A percentile compares a stretch with the other conserved stretches of the same genome.
phyloP scores from a whole-genome alignment of 2,888 invertebrate species.

The Helobdella robusta region DNA sequence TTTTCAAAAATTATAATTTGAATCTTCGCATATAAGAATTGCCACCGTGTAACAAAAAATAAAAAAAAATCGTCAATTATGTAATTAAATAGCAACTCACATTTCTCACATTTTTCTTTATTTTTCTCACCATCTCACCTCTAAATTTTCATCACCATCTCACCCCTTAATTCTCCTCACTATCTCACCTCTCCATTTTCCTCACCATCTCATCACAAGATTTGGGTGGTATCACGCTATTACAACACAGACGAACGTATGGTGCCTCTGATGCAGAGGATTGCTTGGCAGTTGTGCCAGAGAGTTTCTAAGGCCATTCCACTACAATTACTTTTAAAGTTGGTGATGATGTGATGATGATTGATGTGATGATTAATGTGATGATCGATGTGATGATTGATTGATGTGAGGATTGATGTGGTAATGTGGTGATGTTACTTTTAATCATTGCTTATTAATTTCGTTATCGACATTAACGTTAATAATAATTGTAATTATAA shows the following conservation, averaged over 20 bases:
- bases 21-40: no score
- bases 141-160: not conserved
- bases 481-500: no score
- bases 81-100: no score
- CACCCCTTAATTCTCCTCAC: not conserved
- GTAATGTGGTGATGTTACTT: not conserved
- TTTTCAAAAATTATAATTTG: no score
- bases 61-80: no score
- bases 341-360: slow-evolving; percentile 41
- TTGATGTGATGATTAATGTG: no score
- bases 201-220: not conserved
- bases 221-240: slow-evolving; percentile 78
- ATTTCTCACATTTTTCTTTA: no score
- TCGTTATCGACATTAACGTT: no score
- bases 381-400: not conserved
- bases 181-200: not conserved
- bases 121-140: no score
- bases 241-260: slow-evolving; percentile 76
- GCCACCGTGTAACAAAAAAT: no score
- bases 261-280: slow-evolving; percentile 70
- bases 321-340: slow-evolving; percentile 68
- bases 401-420: not conserved
- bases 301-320: slow-evolving; percentile 65
- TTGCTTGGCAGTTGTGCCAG: slow-evolving; percentile 71
- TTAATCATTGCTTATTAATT: not conserved